Base-by-base conservation (phyloP, 1,140 invertebrate genomes). In the Bombus superbus region DNA sequence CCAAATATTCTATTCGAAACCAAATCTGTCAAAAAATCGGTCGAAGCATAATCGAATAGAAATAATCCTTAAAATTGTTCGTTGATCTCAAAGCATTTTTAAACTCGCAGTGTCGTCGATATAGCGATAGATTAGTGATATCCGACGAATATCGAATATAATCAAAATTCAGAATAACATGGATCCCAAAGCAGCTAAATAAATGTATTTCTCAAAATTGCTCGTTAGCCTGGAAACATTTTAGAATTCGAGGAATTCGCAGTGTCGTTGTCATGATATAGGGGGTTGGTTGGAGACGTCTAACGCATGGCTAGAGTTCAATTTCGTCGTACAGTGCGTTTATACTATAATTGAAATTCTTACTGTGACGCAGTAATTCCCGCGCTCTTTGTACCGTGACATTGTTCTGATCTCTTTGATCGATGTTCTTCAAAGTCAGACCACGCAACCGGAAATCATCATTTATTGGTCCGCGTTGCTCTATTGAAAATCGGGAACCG, bases 341-440 rank as follows among this genome's bases (percentile, higher is more conserved):
- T 74, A 66, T 15, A 53, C 81, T 90, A 68, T 90, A 90, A 90
- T 90, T 89, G 86, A 88, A 89, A 89, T 89, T 89, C 83, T 89
- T 88, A 89, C 82, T 88, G 59, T 59, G 78, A 68, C 78, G 59
- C 77, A 79, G 74, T 85, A 90, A 90, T 86, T 90, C 82, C 75
- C 80, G 79, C 59, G 40, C 83, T 90, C 89, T 86, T 81, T 90
- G 82, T 85, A n/a, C 69, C 66, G 42, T 59, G 32, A 15, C 42
- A 59, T 59, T 64, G 71, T 22, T 80, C 57, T 57, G 28, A 62
- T 15, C 79, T 89, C 83, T 89, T 90, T 90, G 85, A 90, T 89
- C 85, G 85, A 44, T 68, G 57, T 69, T 85, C 77, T 76, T 89
- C 89, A 89, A 89, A 89, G 88, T 53, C 74, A 44, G 64, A 25